phyloP scores from a whole-genome alignment of 1,140 invertebrate species.

The Druon quercuslanigerum region DNA sequence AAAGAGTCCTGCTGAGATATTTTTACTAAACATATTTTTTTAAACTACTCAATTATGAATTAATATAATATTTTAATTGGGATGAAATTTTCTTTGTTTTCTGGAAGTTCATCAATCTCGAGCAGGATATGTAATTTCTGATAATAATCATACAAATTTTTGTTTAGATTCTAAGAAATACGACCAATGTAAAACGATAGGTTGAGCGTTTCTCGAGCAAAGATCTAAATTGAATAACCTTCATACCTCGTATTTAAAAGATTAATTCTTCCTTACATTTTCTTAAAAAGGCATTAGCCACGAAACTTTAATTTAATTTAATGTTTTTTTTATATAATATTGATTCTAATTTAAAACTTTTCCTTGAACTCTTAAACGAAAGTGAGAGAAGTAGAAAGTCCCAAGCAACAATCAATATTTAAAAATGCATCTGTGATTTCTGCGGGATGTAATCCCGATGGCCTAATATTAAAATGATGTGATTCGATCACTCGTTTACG shows the following conservation, averaged over 20 bases:
- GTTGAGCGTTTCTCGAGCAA: neutral
- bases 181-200: neutral
- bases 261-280: neutral
- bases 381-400: neutral
- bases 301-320: too few species aligned
- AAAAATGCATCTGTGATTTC: neutral
- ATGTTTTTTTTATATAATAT: neutral
- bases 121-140: constrained; percentile 18
- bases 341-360: neutral
- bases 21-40: neutral
- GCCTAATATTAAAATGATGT: constrained; percentile 19
- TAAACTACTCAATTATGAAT: neutral
- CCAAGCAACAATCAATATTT: neutral
- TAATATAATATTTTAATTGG: neutral
- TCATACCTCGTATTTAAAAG: constrained; percentile 18
- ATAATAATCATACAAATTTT: neutral
- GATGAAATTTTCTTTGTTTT: neutral
- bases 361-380: constrained; percentile 1
- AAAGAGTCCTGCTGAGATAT: constrained; percentile 28
- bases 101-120: neutral
- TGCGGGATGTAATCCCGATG: neutral
- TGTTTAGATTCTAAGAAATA: neutral
- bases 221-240: constrained; percentile 18
- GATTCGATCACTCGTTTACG: constrained; percentile 4
- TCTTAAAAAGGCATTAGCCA: constrained; percentile 15